Evolutionary conservation across 2,113 vertebrate species (phyloP), one percentile per base, ranked within the genome.

Genomic region (Podocnemis expansa): DNA sequence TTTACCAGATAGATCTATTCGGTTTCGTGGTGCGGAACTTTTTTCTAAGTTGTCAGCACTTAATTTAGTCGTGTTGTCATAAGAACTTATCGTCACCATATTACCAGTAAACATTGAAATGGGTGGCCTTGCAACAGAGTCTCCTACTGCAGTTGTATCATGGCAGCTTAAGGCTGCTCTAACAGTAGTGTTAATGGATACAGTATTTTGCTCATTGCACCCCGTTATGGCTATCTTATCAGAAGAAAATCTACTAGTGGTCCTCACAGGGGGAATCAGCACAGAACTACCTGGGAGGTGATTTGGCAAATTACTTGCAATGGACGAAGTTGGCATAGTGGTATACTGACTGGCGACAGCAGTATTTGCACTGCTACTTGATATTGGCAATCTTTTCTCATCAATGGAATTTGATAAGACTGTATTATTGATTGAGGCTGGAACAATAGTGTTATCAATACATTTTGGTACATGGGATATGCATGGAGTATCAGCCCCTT

Each of bases 391-490:
- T 88, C 96, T 97, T 94, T 98, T 98, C 51, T 98, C 98, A 60
- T 98, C 97, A 29, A 93, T 67, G 87, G 98, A 6, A 3, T 95
- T 97, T 8, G 96, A 9, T 76, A 97, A 60, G 94, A 93, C 47
- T 0, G 96, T 79, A 75, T 11, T 97, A 93, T 98, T 97, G 82
- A 97, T 21, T 54, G 97, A 91, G 91, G 95, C 55, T 1, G 98
- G 94, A 49, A 97, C 63, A 51, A 93, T 93, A 93, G 97, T 93
- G 87, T 93, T 97, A 94, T 98, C 97, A 82, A 98, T 89, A 94
- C 98, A 98, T 98, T 98, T 98, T 98, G 98, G 98, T 98, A 98
- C 95, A 94, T 98, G 63, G 58, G 98, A 90, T 98, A 98, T 97
- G 96, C 98, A 98, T 6, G 97, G 96, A 88, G 97, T 94, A 89